Base-by-base conservation (phyloP, 2,113 vertebrate genomes). In the Furnarius figulus region DNA sequence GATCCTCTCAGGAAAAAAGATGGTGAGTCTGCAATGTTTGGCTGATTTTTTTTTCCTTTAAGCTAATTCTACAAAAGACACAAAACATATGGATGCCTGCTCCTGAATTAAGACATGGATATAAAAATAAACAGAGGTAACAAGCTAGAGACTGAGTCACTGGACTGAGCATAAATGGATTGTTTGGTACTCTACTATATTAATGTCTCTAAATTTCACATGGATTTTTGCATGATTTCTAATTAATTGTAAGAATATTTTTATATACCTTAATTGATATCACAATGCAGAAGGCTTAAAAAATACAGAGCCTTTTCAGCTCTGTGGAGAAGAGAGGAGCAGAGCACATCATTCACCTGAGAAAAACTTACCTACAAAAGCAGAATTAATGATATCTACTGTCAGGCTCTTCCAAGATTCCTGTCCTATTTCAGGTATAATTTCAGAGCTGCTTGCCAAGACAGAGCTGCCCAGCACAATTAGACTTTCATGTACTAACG, bases 391-490 rank as follows among this genome's bases (percentile, higher is more conserved):
- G 33, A 87, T 49, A 39, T 18, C 49, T 73, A n/a, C 7, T 50
- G 53, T 20, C 33, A 25, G 35, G 40, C 30, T 93, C 88, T 84
- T 73, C 75, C 61, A 39, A 49, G 75, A 83, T 52, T 47, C 40
- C 67, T 37, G 39, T 89, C 62, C 79, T 31, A 25, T 75, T 93
- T 82, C 67, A 82, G 3, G 0, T 39, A 14, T 42, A 73, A 89
- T 90, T 94, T 89, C 53, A 80, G 27, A 87, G 58, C 9, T 82
- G 49, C 49, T 87, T 94, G 81, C 71, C 71, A 91, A 90, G 87
- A 49, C 58, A 76, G 78, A 70, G 31, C 84, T 82, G 70, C 87
- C 46, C 89, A 76, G 67, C 49, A 67, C 81, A 94, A 96, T 85
- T 85, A 93, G 74, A 76, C 52, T 89, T 85, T 61, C 78, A 55